A percentile compares a stretch with the other conserved stretches of the same genome.
These are phyloP conservation scores for Thunnus thynnus DNA, from an alignment of 2,113 vertebrate species.

Conservation along the genomic window DNA sequence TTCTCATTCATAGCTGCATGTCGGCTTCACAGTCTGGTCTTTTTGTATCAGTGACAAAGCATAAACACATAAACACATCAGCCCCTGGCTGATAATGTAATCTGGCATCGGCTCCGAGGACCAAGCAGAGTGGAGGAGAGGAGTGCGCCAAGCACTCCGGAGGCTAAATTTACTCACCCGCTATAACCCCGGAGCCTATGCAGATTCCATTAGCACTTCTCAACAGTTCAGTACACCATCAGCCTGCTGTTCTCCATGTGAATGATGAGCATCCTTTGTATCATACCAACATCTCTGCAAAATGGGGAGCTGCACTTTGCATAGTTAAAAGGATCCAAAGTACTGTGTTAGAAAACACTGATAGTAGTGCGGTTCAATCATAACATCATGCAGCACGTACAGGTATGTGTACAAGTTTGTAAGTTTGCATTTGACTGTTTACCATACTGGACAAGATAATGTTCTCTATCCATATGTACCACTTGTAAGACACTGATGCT, in stretches of 20 bases:
- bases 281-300: conserved; percentile 20
- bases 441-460: not conserved
- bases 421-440: not conserved
- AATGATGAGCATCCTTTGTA: conserved; percentile 34
- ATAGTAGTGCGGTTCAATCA: not conserved
- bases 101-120: conserved; percentile 60
- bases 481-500: not conserved
- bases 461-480: not conserved
- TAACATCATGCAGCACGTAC: not conserved
- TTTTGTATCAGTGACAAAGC: conserved; percentile 66
- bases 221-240: conserved; percentile 41
- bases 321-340: not conserved
- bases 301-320: conserved; percentile 4
- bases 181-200: conserved; percentile 47
- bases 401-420: not conserved
- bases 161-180: conserved; percentile 66
- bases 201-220: conserved; percentile 58
- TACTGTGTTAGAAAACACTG: not conserved
- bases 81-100: conserved; percentile 63
- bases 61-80: conserved; percentile 69
- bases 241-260: conserved; percentile 20
- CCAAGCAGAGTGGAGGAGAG: conserved; percentile 35
- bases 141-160: conserved; percentile 62
- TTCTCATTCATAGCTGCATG: conserved; percentile 39
- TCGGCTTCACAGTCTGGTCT: conserved; percentile 17